A percentile compares a stretch with the other conserved stretches of the same genome.
Evolutionary conservation across 2,888 invertebrate genomes (phyloP).

Genomic region (Hydropsyche betteni): DNA sequence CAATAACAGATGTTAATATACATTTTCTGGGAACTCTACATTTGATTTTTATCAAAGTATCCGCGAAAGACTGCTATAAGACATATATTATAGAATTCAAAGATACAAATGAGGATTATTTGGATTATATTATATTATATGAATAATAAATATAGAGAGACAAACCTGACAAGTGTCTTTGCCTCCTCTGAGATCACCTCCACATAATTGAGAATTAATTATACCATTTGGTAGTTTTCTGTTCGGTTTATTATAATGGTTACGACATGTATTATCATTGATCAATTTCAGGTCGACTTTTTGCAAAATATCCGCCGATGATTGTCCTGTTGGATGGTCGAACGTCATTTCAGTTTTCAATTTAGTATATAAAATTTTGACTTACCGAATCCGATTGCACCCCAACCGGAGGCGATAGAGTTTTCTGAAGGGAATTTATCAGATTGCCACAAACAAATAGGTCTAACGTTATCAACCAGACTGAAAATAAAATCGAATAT

Average conservation of each 20-base stretch:
- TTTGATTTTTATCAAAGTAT: too few species aligned
- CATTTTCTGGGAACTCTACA: too few species aligned
- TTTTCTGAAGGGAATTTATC: neutral
- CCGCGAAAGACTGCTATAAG: too few species aligned
- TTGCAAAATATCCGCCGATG: constrained; percentile 4
- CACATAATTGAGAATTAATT: constrained; percentile 59
- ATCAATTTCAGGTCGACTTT: constrained; percentile 18
- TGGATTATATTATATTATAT: too few species aligned
- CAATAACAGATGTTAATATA: too few species aligned
- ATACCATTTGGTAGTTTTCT: constrained; percentile 58
- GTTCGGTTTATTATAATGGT: neutral
- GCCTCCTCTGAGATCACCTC: constrained; percentile 58
- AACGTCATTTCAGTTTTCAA: neutral
- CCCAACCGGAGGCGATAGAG: constrained; percentile 24
- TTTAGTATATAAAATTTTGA: neutral
- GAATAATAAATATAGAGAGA: too few species aligned
- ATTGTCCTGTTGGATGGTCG: neutral
- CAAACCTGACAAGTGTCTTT: constrained; percentile 57
- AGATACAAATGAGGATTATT: too few species aligned
- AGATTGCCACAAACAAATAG: constrained; percentile 18
- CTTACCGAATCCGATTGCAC: constrained; percentile 5
- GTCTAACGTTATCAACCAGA: neutral
- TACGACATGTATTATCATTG: neutral
- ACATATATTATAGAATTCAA: too few species aligned
- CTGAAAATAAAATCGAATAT: neutral